Evolutionary conservation across 2,113 vertebrate species (phyloP).

Genomic region (Phyllostomus discolor): DNA sequence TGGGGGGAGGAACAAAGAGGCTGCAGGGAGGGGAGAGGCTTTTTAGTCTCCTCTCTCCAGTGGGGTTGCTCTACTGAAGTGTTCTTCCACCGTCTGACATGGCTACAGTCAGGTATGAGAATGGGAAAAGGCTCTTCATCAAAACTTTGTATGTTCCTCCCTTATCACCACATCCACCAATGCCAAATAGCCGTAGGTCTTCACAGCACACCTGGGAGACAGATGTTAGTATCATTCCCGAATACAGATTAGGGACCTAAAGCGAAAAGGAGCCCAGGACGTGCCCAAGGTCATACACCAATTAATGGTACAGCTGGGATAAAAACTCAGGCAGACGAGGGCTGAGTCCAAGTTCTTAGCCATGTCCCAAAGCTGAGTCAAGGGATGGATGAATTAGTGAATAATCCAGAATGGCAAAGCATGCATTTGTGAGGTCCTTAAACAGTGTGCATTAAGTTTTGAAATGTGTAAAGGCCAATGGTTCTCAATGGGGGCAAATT

Average conservation of each 20-base stretch:
- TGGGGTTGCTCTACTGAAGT: not conserved
- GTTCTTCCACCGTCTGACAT: not conserved
- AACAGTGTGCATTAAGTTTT: not conserved
- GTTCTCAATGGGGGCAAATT: not conserved
- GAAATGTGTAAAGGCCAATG: not conserved
- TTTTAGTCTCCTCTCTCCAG: rapidly evolving
- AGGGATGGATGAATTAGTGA: not conserved
- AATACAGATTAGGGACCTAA: not conserved
- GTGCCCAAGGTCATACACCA: not conserved
- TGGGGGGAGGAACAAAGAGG: not conserved
- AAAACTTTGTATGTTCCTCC: not conserved
- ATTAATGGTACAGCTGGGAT: not conserved
- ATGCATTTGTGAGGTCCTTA: not conserved
- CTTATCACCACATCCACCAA: not conserved
- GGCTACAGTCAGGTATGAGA: not conserved
- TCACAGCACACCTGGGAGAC: not conserved
- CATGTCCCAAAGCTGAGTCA: not conserved
- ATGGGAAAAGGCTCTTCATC: not conserved
- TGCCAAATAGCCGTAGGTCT: not conserved
- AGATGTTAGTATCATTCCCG: not conserved
- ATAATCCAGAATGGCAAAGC: not conserved
- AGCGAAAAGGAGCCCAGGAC: not conserved
- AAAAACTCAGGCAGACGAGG: not conserved
- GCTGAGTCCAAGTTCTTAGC: not conserved
- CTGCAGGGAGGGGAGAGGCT: rapidly evolving